Evolutionary conservation across 2,888 invertebrate genomes (phyloP), one percentile per base, ranked within the genome.

Genomic region (Catocala nupta): DNA sequence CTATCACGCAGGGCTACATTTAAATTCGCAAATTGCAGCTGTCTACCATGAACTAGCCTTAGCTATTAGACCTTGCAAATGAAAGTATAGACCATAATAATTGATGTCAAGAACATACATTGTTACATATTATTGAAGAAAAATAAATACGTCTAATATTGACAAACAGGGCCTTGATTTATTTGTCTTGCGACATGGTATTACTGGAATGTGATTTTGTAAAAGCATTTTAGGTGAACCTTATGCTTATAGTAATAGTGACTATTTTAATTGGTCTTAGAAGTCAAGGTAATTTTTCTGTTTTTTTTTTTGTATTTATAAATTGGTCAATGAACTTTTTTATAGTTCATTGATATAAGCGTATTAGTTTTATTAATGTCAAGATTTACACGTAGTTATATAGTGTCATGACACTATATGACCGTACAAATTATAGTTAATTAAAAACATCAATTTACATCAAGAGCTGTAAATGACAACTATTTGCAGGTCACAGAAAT

Each of bases 111-210:
- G 78, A 66, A 53, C 68, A 62, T 13, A 49, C n/a, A 61, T 50
- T 50, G 45, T 57, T 55, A 62, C 43, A 33, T 45, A 50, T 34
- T 48, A 62, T 34, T 60, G 33, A 67, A 57, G 59, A 61, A 59
- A 59, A 68, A 59, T 50, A 63, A 53, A 44, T 43, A 61, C 54
- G 59, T 61, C 16, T 45, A 59, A 61, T 58, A 69, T 78, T 70
- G 62, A 70, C 67, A 73, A 74, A 78, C 55, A 13, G 53, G 56
- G 12, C 80, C 80, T 79, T 78, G 80, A 64, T 53, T 58, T 13
- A 11, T 43, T 58, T 45, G 42, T 53, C 55, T 73, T 67, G 57
- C 66, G 58, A 65, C 63, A 75, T 50, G 25, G 36, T 52, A 62
- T 47, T 52, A 34, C 58, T 72, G 55, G 57, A 59, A 56, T 56